Conservation (phyloP, 2,888 invertebrate species). For the Erebia ligea region DNA sequence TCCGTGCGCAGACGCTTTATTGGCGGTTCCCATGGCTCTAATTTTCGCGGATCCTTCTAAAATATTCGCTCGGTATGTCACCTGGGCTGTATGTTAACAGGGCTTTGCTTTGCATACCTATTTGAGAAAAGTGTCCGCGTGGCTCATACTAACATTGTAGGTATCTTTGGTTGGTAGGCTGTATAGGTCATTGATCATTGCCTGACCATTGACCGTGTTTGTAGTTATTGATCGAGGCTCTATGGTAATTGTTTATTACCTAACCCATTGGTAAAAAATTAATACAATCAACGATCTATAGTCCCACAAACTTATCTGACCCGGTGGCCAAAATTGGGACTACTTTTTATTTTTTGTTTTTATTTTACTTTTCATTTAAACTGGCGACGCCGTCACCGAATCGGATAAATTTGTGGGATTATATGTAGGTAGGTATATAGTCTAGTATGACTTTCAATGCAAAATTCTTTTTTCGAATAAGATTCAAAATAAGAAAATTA, state of each 20-base stretch:
- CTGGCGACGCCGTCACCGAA: too few species aligned
- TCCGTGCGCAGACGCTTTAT: conserved; percentile 71
- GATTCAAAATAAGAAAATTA: too few species aligned
- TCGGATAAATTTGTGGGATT: too few species aligned
- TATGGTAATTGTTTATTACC: not conserved
- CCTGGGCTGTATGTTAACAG: conserved; percentile 27
- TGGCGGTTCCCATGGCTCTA: conserved; percentile 80
- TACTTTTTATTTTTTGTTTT: too few species aligned
- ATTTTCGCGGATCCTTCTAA: conserved; percentile 74
- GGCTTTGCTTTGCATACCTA: conserved; percentile 20
- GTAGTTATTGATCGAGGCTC: not conserved
- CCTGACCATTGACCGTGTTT: too few species aligned
- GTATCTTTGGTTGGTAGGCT: not conserved
- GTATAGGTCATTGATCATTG: too few species aligned
- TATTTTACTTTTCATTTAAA: too few species aligned
- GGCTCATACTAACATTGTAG: not conserved
- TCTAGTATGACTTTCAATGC: too few species aligned
- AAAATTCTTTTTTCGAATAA: too few species aligned
- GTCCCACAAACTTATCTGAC: too few species aligned
- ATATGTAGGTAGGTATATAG: too few species aligned
- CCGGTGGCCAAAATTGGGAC: too few species aligned
- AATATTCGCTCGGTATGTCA: conserved; percentile 38
- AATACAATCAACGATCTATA: not conserved
- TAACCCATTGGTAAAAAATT: not conserved
- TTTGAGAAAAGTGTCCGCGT: not conserved